These are phyloP conservation scores for Meandrina meandrites DNA, from an alignment of 92 coral and sea anemone species.

Conservation along the genomic window DNA sequence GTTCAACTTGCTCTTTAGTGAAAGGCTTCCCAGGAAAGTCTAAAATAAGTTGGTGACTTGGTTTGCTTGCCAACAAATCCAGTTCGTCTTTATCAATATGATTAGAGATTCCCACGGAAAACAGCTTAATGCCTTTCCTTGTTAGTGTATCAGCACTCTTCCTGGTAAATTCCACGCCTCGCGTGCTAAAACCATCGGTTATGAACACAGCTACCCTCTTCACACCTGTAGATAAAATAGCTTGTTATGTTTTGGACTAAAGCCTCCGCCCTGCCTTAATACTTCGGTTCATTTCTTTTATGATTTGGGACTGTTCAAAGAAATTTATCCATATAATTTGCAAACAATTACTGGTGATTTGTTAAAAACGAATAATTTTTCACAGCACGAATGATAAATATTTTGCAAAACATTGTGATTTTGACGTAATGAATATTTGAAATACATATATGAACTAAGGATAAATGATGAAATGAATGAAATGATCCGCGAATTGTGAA, in stretches of 20 bases:
- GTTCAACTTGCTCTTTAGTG: constrained; percentile 19
- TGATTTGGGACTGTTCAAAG: background rate
- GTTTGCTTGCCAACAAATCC: constrained; percentile 30
- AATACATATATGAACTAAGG: too few species aligned
- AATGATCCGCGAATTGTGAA: too few species aligned
- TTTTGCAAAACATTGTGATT: too few species aligned
- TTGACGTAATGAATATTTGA: too few species aligned
- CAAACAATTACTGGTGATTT: background rate
- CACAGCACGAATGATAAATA: too few species aligned
- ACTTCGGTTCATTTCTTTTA: background rate
- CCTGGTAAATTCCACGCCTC: constrained; percentile 34
- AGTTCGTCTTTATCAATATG: constrained; percentile 30
- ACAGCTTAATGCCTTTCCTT: constrained; percentile 20
- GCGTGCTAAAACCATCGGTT: constrained; percentile 37
- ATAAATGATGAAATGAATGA: too few species aligned
- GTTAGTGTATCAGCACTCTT: constrained; percentile 10
- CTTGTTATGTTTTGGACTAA: background rate
- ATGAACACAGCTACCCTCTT: constrained; percentile 35
- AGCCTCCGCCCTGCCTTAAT: background rate
- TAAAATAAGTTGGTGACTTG: constrained; percentile 23
- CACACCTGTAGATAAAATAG: background rate
- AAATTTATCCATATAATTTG: background rate
- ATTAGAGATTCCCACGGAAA: constrained; percentile 38
- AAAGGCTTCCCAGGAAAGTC: background rate
- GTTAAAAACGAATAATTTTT: too few species aligned